A percentile compares a stretch with the other conserved stretches of the same genome.
Evolutionary conservation across 2,888 invertebrate genomes (phyloP).

Genomic region (Leucophenga maculata): DNA sequence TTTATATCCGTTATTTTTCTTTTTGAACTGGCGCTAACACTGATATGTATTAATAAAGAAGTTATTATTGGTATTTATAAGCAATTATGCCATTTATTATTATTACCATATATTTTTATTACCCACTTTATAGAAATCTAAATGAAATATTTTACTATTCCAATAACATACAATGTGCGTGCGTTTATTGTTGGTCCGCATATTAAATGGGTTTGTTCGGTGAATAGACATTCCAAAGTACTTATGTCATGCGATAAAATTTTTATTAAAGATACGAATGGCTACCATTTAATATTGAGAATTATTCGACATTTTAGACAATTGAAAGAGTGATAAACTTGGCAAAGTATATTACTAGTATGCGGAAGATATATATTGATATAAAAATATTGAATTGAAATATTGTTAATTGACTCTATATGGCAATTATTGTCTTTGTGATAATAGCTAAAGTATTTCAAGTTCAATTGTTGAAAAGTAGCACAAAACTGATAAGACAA

Average conservation of each 20-base stretch:
- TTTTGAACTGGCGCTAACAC: slow-evolving; percentile 6
- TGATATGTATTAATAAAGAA: slow-evolving; percentile 50
- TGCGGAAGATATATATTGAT: slow-evolving; percentile 7
- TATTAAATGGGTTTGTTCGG: not conserved
- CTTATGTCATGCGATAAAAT: slow-evolving; percentile 60
- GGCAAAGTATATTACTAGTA: not conserved
- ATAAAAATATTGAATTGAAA: not conserved
- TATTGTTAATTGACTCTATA: not conserved
- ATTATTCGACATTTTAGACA: too few species aligned
- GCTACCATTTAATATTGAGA: not conserved
- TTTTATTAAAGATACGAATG: slow-evolving; percentile 35
- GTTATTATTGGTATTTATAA: slow-evolving; percentile 50
- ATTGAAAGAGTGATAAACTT: slow-evolving; percentile 28
- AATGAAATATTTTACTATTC: slow-evolving; percentile 17
- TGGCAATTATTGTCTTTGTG: not conserved
- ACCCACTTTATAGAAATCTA: slow-evolving; percentile 27
- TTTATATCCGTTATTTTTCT: too few species aligned
- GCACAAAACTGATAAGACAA: slow-evolving; percentile 8
- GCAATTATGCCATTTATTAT: slow-evolving; percentile 47
- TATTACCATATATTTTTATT: slow-evolving; percentile 29
- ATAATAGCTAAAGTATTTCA: slow-evolving; percentile 14
- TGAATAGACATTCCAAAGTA: slow-evolving; percentile 55
- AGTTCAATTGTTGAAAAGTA: slow-evolving; percentile 24
- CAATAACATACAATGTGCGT: not conserved
- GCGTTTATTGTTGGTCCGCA: not conserved